Base-by-base conservation (phyloP, 2,797 vertebrate species). In the Schizopygopsis malacanthus region DNA sequence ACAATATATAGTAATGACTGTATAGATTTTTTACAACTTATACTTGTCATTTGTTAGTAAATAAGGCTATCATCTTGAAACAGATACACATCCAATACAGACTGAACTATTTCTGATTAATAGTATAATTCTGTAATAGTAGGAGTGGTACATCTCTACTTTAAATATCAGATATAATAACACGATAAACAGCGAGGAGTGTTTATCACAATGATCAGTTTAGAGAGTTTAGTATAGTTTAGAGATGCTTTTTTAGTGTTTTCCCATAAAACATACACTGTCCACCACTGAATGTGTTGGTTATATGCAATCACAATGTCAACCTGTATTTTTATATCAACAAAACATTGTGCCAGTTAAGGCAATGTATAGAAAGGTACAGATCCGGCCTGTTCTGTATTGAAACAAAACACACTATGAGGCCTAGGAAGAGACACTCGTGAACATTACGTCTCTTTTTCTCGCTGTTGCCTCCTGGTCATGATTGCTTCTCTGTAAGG, bases 401-500 rank as follows among this genome's bases (percentile, higher is more conserved):
- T 39, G 22, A 78, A 79, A 73, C 65, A 80, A 77, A n/a, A 50
- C 16, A 79, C 67, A 37, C 5, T 54, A 37, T 82, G 73, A 61
- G 28, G 43, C 67, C 16, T 69, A 20, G 8, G 65, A 39, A 67
- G n/a, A 61, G 80, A 88, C 83, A 88, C 45, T 65, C 79, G 18
- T 78, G 61, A 69, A 81, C 63, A 86, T 77, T 43, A 69, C 25
- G 37, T 86, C 52, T 83, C 63, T 84, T 43, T 83, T 37, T 85
- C 82, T 89, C 59, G 72, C 81, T 84, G 50, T 59, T 77, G 67
- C 69, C 63, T 87, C 86, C 87, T 89, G 89, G 88, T 93, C 93
- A 90, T 93, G 93, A 94, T 93, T 94, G 94, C 92, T 93, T 94
- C 90, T 88, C 90, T 90, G 91, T 95, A 95, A 96, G 92, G 89